Percentiles rank a stretch among this genome's conserved stretches.
Evolutionary conservation across 2,888 invertebrate genomes (phyloP).

Genomic region (Timema podura): DNA sequence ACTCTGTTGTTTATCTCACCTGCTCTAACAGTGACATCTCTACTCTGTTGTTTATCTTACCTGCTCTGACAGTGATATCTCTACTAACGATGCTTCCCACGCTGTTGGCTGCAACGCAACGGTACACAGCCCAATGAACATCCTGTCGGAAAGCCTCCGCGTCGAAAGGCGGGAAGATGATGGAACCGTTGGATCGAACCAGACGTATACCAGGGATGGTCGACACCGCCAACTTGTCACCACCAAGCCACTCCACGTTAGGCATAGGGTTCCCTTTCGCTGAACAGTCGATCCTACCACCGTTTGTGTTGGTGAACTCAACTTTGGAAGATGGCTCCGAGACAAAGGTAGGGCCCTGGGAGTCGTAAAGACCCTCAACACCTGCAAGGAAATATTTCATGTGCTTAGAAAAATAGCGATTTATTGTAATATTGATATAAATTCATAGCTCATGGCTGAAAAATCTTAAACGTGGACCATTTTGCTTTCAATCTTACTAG

Average conservation of each 20-base stretch:
- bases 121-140: conserved; percentile 54
- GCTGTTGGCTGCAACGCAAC: conserved; percentile 50
- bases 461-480: too few species aligned
- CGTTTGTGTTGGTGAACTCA: conserved; percentile 54
- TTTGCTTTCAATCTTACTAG: too few species aligned
- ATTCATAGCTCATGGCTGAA: too few species aligned
- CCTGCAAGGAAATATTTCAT: too few species aligned
- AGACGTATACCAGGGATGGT: conserved; percentile 47
- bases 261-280: conserved; percentile 53
- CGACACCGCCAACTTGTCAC: conserved; percentile 50
- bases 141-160: conserved; percentile 55
- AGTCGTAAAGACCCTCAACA: conserved; percentile 50
- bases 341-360: conserved; percentile 53
- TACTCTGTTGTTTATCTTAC: conserved; percentile 42
- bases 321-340: conserved; percentile 51
- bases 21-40: too few species aligned
- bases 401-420: too few species aligned
- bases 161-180: conserved; percentile 54
- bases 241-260: conserved; percentile 52
- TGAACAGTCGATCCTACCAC: conserved; percentile 51
- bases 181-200: conserved; percentile 51
- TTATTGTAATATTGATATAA: too few species aligned
- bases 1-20: too few species aligned
- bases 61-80: conserved; percentile 52
- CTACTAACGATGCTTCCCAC: conserved; percentile 52